These are phyloP conservation scores for Variabilichromis moorii DNA, from an alignment of 2,113 vertebrate genomes.

Conservation along the genomic window DNA sequence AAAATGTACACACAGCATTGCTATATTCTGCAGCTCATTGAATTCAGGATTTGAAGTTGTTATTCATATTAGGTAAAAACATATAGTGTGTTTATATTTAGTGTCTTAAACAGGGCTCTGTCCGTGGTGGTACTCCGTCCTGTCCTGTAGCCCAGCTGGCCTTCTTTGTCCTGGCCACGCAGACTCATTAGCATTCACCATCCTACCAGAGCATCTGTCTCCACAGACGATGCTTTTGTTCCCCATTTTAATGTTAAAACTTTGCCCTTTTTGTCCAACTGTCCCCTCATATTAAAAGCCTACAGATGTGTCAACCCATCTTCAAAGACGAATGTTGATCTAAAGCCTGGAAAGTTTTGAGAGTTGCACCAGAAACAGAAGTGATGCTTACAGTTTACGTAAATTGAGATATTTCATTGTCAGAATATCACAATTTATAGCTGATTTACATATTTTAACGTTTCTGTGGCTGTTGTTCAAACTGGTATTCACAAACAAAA, in stretches of 20 bases:
- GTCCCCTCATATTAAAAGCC: background rate
- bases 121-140: background rate
- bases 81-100: background rate
- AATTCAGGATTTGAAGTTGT: background rate
- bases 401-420: background rate
- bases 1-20: background rate
- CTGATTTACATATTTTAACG: background rate
- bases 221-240: constrained; percentile 43
- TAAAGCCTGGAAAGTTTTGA: background rate
- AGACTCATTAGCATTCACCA: constrained; percentile 44
- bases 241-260: background rate
- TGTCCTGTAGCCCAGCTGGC: constrained; percentile 34
- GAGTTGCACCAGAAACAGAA: background rate
- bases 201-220: constrained; percentile 49
- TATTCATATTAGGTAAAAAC: background rate
- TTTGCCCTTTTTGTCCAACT: constrained; percentile 8
- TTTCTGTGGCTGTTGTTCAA: background rate
- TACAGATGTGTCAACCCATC: background rate
- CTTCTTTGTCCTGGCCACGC: constrained; percentile 37
- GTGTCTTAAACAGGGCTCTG: background rate
- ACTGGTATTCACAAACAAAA: background rate
- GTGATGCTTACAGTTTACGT: background rate
- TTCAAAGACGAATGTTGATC: background rate
- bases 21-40: background rate
- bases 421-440: background rate